Percentiles rank a stretch among this genome's conserved stretches.
These are phyloP conservation scores for Phalangium opilio DNA, from an alignment of 2,888 invertebrate species.

Conservation along the genomic window DNA sequence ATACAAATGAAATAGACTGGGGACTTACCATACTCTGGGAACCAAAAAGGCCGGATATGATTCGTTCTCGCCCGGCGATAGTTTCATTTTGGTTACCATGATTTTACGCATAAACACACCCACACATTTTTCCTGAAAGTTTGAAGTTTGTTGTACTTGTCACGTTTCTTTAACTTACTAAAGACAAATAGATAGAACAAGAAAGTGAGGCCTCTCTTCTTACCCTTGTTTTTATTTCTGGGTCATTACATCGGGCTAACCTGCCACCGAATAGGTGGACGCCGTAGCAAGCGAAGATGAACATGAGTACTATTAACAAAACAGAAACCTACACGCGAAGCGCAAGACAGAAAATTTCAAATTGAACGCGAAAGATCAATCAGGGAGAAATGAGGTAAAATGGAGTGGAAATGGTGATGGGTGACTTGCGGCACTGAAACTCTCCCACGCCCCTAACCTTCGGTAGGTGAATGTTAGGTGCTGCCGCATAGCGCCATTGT, in stretches of 20 bases:
- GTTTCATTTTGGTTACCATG: slow-evolving; percentile 95
- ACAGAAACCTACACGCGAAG: slow-evolving; percentile 61
- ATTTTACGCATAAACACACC: slow-evolving; percentile 90
- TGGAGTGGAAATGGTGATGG: too few species aligned
- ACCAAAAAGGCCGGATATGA: slow-evolving; percentile 88
- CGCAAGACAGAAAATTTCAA: too few species aligned
- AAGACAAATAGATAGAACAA: background rate
- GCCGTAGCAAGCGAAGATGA: slow-evolving; percentile 97
- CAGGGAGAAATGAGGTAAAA: too few species aligned
- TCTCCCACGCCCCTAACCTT: too few species aligned
- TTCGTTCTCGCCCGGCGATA: slow-evolving; percentile 63
- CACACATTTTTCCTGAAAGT: slow-evolving; percentile 64
- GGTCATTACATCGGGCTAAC: slow-evolving; percentile 92
- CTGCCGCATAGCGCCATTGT: too few species aligned
- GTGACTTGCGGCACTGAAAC: too few species aligned
- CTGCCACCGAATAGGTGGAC: slow-evolving; percentile 95
- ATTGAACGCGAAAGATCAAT: too few species aligned
- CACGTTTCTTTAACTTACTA: too few species aligned
- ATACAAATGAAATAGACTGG: too few species aligned
- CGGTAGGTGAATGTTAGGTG: too few species aligned
- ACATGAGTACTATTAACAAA: slow-evolving; percentile 88
- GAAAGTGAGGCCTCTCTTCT: background rate
- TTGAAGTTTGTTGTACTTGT: too few species aligned
- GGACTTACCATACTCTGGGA: slow-evolving; percentile 77
- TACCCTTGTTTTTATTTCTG: slow-evolving; percentile 45